Conservation (phyloP, 2,113 vertebrate genomes). For the Meriones unguiculatus region DNA sequence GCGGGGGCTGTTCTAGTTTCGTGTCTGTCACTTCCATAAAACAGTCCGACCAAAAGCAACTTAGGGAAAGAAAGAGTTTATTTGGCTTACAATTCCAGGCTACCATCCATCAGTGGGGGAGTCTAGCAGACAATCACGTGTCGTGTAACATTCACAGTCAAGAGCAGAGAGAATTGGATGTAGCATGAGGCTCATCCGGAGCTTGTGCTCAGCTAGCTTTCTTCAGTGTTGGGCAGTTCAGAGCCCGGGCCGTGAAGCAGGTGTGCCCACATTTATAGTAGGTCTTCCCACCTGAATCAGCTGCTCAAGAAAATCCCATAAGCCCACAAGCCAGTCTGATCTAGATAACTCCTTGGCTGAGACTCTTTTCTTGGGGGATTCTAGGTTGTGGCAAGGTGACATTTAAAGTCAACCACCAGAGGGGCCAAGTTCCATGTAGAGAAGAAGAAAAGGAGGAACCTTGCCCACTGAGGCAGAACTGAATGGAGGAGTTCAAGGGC, state of each 20-base stretch:
- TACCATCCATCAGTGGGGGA: not conserved
- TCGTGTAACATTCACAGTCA: too few relatives aligned
- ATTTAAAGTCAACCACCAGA: not conserved
- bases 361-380: not conserved
- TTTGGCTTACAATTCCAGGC: not conserved
- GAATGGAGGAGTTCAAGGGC: not conserved
- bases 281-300: not conserved
- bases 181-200: too few relatives aligned
- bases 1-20: too few relatives aligned
- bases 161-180: not conserved
- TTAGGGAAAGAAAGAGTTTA: not conserved
- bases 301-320: not conserved
- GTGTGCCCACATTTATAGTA: not conserved
- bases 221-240: too few relatives aligned
- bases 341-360: not conserved
- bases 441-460: not conserved
- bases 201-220: not conserved
- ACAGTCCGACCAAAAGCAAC: not conserved
- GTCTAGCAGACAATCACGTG: not conserved
- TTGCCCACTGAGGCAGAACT: not conserved
- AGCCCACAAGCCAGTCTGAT: not conserved
- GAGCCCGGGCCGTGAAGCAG: not conserved
- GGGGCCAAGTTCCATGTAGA: not conserved
- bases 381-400: not conserved
- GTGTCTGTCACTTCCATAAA: not conserved